These are phyloP conservation scores for Mesoclemmys tuberculata DNA, from an alignment of 2,113 vertebrate genomes.

Conservation along the genomic window DNA sequence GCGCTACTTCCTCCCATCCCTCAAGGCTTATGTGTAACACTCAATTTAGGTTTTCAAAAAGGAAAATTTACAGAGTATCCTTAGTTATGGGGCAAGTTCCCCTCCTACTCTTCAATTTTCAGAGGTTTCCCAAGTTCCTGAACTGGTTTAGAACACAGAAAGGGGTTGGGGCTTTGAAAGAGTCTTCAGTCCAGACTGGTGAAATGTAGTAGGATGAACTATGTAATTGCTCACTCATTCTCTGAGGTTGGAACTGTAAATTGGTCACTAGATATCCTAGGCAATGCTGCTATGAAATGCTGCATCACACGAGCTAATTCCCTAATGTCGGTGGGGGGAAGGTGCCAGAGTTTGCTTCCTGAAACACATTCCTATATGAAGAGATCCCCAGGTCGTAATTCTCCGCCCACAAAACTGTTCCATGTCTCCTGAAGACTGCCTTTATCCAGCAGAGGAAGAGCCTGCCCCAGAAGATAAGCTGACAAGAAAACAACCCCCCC, in stretches of 20 bases:
- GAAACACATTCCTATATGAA: not conserved
- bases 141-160: not conserved
- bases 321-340: not conserved
- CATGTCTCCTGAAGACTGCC: not conserved
- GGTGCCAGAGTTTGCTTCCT: not conserved
- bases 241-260: not conserved
- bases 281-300: not conserved
- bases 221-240: not conserved
- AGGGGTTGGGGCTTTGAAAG: not conserved
- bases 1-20: accelerated
- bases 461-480: not conserved
- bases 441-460: not conserved
- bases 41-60: not conserved
- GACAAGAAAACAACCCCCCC: not conserved
- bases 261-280: not conserved
- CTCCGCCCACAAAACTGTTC: not conserved
- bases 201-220: not conserved
- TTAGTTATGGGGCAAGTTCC: not conserved
- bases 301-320: not conserved
- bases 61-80: not conserved
- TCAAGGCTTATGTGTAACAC: not conserved
- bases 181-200: not conserved
- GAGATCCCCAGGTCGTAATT: not conserved
- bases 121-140: not conserved
- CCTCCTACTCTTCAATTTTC: not conserved